Base-by-base conservation (phyloP, 37 sponge, comb jelly and placozoan genomes). In the Hexactinellida sp. region DNA sequence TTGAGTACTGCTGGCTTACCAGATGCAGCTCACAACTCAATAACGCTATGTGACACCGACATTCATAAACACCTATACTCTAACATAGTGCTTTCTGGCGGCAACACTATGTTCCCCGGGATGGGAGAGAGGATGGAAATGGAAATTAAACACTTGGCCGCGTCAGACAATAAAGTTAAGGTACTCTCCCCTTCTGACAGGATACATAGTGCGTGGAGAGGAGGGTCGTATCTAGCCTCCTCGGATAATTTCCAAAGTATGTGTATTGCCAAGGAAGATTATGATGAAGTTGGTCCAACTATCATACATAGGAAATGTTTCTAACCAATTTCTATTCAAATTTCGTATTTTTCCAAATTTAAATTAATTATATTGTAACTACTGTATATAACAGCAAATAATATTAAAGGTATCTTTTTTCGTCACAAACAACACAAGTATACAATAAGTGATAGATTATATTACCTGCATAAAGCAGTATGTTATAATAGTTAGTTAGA, bases 241-340 rank as follows among this genome's bases (percentile, higher is more conserved):
- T 21, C 13, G 76, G 76, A 63, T 28, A 10, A 63, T 7, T 63
- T 63, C 13, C 76, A 32, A n/a, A 63, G 76, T 63, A 63, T 63
- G 76, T 63, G 76, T 63, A n/a, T 63, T 21, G 3, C 76, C 19
- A 32, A 23, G 13, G 32, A 63, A 63, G 76, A 63, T 32, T 63
- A 63, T 63, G 13, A 63, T n/a, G 76, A 63, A 63, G 34, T 63
- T 21, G 76, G 76, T n/a, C 76, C 76, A 7, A 21, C 19, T 3
- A 63, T 63, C 13, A 23, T 63, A 63, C 76, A 63, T 63, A 63
- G 76, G 34, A 63, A 63, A 23, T 63, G 76, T 63, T 47, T 47
- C 9, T 47, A 47, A 47, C 16, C 13, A 47, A 47, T 19, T 47
- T 19, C 9, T 47, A 19, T 47, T 19, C 16, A 47, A 47, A 9